Evolutionary conservation across 2,113 vertebrate species (phyloP).

Genomic region (Saimiri boliviensis): DNA sequence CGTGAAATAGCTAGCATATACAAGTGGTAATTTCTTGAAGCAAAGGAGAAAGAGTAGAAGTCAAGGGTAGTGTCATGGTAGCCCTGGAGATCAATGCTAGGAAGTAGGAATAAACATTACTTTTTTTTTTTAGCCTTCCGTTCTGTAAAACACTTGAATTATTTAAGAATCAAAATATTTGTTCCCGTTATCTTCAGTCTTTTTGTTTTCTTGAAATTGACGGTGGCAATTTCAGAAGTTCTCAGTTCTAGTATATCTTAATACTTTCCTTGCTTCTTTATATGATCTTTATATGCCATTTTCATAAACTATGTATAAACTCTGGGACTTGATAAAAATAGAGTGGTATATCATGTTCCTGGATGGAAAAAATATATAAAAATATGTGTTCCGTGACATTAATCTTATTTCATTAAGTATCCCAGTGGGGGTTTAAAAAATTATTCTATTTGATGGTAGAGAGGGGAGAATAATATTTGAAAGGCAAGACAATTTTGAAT

Average conservation of each 20-base stretch:
- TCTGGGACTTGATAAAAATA: background rate
- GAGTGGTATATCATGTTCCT: background rate
- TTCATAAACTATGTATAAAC: background rate
- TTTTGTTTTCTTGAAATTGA: background rate
- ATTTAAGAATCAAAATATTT: conserved; percentile 36
- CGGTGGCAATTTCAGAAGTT: background rate
- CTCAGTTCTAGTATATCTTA: background rate
- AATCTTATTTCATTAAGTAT: background rate
- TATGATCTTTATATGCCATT: background rate
- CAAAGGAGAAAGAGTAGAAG: background rate
- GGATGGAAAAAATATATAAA: background rate
- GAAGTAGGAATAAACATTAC: background rate
- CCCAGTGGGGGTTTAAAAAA: background rate
- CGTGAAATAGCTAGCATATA: background rate
- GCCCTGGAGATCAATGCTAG: background rate
- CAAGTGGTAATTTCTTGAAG: background rate
- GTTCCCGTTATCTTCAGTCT: background rate
- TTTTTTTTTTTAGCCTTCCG: background rate
- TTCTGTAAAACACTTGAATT: conserved; percentile 18
- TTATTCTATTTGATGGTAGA: background rate
- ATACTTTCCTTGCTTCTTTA: background rate
- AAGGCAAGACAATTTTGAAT: background rate
- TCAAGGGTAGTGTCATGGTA: background rate
- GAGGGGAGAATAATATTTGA: background rate
- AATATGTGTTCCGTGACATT: background rate